Conservation (phyloP, 2,113 vertebrate species). For the Atherinomorus stipes region DNA sequence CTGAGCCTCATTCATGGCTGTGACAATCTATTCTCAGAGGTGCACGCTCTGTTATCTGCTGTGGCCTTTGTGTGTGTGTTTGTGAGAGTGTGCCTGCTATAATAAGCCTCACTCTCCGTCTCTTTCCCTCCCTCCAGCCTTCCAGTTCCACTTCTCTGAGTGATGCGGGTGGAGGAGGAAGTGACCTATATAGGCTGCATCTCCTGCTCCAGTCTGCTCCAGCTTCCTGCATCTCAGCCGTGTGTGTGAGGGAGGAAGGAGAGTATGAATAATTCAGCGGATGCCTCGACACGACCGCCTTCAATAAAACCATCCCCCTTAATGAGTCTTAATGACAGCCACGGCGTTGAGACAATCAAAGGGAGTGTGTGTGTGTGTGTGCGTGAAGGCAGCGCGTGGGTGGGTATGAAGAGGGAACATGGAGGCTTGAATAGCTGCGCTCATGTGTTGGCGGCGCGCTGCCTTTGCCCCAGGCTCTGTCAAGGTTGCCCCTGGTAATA, state of each 20-base stretch:
- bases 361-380: slow-evolving; percentile 44
- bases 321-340: slow-evolving; percentile 85
- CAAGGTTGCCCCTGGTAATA: slow-evolving; percentile 76
- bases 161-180: slow-evolving; percentile 78
- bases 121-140: slow-evolving; percentile 62
- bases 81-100: slow-evolving; percentile 63
- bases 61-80: slow-evolving; percentile 50
- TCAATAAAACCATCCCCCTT: slow-evolving; percentile 84
- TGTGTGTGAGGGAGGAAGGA: slow-evolving; percentile 45
- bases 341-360: slow-evolving; percentile 79
- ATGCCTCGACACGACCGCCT: slow-evolving; percentile 80
- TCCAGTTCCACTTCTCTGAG: slow-evolving; percentile 78
- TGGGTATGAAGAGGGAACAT: slow-evolving; percentile 41
- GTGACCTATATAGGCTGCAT: slow-evolving; percentile 83
- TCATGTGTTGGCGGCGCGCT: slow-evolving; percentile 47
- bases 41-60: slow-evolving; percentile 72
- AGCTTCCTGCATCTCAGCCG: slow-evolving; percentile 69
- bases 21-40: slow-evolving; percentile 71
- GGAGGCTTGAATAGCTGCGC: slow-evolving; percentile 14
- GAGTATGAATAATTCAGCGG: slow-evolving; percentile 82
- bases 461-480: slow-evolving; percentile 78
- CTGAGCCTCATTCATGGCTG: slow-evolving; percentile 72
- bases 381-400: slow-evolving; percentile 35
- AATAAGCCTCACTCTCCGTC: slow-evolving; percentile 69
- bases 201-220: slow-evolving; percentile 64